Percentiles rank a stretch among this genome's conserved stretches.
These are phyloP conservation scores for Colletes gigas DNA, from an alignment of 1,140 invertebrate species.

Conservation along the genomic window DNA sequence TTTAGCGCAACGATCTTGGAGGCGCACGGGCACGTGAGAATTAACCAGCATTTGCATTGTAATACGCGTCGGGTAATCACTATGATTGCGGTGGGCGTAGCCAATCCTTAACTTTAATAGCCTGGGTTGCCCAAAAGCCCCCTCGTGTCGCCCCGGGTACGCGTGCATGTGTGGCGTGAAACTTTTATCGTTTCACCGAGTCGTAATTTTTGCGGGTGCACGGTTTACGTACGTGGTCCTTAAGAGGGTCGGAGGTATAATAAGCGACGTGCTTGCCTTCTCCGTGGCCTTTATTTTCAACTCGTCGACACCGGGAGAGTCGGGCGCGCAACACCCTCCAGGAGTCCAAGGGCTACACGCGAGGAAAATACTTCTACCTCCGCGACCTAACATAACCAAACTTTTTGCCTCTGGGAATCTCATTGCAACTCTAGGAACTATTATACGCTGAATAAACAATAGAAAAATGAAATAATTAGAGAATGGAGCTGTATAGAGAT, in stretches of 20 bases:
- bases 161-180: constrained; percentile 25
- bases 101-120: constrained; percentile 70
- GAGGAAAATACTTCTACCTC: background rate
- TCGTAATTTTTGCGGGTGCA: constrained; percentile 63
- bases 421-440: too few species aligned
- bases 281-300: constrained; percentile 36
- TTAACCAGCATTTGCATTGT: constrained; percentile 74
- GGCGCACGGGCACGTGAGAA: constrained; percentile 52
- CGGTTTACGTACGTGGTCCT: constrained; percentile 28
- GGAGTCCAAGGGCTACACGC: background rate
- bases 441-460: too few species aligned
- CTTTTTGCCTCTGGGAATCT: too few species aligned
- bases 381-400: too few species aligned
- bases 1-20: constrained; percentile 47
- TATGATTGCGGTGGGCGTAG: constrained; percentile 71
- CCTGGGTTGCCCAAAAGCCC: constrained; percentile 62
- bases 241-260: constrained; percentile 47
- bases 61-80: constrained; percentile 69
- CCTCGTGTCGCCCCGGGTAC: constrained; percentile 33
- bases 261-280: constrained; percentile 40
- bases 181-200: constrained; percentile 63
- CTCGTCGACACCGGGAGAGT: constrained; percentile 20
- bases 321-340: background rate
- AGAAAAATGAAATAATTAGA: too few species aligned
- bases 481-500: too few species aligned